Percentiles rank a stretch among this genome's conserved stretches.
phyloP scores from a whole-genome alignment of 2,888 invertebrate species.

The Cephus rjabovi region DNA sequence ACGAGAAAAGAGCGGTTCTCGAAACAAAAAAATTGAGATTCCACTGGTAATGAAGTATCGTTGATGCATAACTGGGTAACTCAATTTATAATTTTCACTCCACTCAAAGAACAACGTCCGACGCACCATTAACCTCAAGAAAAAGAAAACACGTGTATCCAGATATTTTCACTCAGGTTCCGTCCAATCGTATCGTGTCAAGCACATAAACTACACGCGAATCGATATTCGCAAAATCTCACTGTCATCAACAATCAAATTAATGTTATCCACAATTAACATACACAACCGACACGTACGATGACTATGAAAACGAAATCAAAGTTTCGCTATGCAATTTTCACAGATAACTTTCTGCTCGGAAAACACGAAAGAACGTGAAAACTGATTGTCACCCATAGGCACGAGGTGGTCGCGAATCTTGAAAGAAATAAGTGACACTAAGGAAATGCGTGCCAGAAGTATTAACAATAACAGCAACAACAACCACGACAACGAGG shows the following conservation, averaged over 20 bases:
- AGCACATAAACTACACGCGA: not conserved
- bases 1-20: not conserved
- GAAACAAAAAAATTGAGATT: not conserved
- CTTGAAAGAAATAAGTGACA: not conserved
- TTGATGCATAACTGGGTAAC: not conserved
- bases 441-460: not conserved
- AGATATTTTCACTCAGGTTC: not conserved
- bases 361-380: not conserved
- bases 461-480: not conserved
- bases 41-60: not conserved
- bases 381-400: not conserved
- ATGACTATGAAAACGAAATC: not conserved
- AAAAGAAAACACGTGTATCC: not conserved
- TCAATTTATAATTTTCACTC: not conserved
- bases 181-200: not conserved
- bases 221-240: not conserved
- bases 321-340: not conserved
- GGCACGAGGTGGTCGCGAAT: not conserved
- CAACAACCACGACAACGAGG: not conserved
- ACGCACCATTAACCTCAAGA: not conserved
- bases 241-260: not conserved
- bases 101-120: not conserved
- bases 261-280: not conserved
- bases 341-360: not conserved
- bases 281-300: not conserved